Conservation (phyloP, 2,888 invertebrate genomes). For the Meghimatium bilineatum region DNA sequence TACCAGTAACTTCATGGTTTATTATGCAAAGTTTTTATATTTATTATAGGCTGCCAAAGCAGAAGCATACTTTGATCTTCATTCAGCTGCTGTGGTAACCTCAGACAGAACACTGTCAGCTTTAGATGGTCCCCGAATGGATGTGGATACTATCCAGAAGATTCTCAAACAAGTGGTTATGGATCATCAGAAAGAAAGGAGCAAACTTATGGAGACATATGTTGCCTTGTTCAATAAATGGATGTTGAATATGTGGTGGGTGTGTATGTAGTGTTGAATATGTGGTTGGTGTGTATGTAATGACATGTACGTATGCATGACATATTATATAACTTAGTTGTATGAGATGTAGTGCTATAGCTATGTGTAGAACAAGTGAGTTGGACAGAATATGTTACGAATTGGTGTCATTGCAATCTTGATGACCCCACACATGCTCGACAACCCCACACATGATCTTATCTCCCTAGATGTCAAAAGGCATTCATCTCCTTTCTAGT, state of each 20-base stretch:
- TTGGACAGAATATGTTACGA: no score
- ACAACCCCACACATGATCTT: no score
- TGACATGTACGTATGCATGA: neutral
- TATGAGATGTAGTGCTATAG: no score
- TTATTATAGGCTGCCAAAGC: constrained; percentile 61
- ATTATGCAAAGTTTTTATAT: neutral
- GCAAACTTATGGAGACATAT: constrained; percentile 63
- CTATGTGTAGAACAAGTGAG: no score
- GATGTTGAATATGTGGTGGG: constrained; percentile 74
- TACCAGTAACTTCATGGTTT: no score
- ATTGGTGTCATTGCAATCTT: no score
- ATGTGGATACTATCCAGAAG: constrained; percentile 64
- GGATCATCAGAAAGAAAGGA: constrained; percentile 62
- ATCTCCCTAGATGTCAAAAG: no score
- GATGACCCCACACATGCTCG: no score
- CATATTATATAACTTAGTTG: no score
- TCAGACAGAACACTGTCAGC: constrained; percentile 74
- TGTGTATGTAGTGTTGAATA: neutral
- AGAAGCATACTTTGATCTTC: constrained; percentile 71
- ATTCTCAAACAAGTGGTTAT: constrained; percentile 56
- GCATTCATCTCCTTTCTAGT: no score
- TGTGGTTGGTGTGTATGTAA: neutral
- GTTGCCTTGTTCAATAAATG: constrained; percentile 66
- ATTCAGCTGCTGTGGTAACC: constrained; percentile 63
- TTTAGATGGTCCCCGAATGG: constrained; percentile 70